These are phyloP conservation scores for Sitodiplosis mosellana DNA, from an alignment of 1,140 invertebrate genomes.

Conservation along the genomic window DNA sequence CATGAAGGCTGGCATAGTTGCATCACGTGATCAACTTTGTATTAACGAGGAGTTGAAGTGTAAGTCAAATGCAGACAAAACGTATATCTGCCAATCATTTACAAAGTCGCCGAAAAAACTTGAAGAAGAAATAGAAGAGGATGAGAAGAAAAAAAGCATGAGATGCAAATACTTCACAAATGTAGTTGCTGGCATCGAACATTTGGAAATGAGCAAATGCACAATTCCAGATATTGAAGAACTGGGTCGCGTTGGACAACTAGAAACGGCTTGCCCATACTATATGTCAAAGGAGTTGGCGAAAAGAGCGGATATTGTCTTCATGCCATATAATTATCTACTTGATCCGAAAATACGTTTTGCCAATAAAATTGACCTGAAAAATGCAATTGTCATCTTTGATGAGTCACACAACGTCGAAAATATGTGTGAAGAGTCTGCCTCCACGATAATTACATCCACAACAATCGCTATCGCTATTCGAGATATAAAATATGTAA, in stretches of 20 bases:
- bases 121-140: background rate
- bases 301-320: conserved; percentile 71
- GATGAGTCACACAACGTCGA: conserved; percentile 97
- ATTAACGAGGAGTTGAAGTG: background rate
- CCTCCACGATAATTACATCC: conserved; percentile 63
- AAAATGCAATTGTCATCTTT: conserved; percentile 60
- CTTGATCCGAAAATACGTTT: conserved; percentile 72
- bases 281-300: conserved; percentile 69
- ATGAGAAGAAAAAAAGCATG: background rate
- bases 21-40: background rate
- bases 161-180: background rate
- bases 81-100: background rate
- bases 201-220: background rate
- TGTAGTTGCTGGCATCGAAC: no score
- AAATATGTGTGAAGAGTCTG: conserved; percentile 82
- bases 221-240: conserved; percentile 70
- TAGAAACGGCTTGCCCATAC: conserved; percentile 84
- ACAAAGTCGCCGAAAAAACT: background rate
- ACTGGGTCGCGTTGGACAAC: conserved; percentile 57
- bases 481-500: conserved; percentile 48
- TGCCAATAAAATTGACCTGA: conserved; percentile 40
- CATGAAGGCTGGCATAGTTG: background rate
- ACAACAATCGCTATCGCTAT: conserved; percentile 63
- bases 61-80: background rate
- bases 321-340: conserved; percentile 95